phyloP scores from a whole-genome alignment of 2,888 invertebrate genomes.

The Eupithecia exiguata region DNA sequence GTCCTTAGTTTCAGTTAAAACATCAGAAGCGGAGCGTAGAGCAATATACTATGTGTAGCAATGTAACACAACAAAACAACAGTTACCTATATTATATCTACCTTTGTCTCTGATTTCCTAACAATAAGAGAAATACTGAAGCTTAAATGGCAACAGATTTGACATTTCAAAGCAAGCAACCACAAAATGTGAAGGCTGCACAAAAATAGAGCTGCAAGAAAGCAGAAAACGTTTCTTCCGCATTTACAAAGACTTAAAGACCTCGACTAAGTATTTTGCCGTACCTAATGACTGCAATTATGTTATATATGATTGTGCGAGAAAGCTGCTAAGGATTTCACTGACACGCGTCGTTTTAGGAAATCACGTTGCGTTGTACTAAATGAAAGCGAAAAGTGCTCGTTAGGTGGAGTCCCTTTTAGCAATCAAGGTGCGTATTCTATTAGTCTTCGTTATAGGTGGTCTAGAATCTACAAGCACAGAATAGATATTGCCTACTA shows the following conservation, averaged over 20 bases:
- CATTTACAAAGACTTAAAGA: conserved; percentile 34
- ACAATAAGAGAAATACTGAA: neutral
- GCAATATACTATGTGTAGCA: neutral
- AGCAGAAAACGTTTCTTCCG: conserved; percentile 38
- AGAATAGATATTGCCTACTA: neutral
- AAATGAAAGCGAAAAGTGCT: conserved; percentile 10
- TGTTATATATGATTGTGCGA: conserved; percentile 24
- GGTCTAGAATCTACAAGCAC: neutral
- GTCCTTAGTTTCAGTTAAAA: neutral
- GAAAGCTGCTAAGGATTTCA: conserved; percentile 12
- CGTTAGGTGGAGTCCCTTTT: neutral
- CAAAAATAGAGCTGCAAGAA: conserved; percentile 27
- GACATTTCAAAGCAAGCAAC: conserved; percentile 8
- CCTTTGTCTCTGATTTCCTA: neutral
- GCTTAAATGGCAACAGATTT: neutral
- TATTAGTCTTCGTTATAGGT: neutral
- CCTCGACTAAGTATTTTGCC: conserved; percentile 22
- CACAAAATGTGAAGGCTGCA: conserved; percentile 10
- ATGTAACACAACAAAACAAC: neutral
- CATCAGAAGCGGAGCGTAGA: neutral
- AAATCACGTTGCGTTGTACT: conserved; percentile 10
- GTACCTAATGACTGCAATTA: conserved; percentile 46
- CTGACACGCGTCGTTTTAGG: conserved; percentile 13
- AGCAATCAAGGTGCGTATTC: conserved; percentile 2
- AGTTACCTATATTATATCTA: neutral